phyloP scores from a whole-genome alignment of 2,888 invertebrate species.

The Anorthoa munda region DNA sequence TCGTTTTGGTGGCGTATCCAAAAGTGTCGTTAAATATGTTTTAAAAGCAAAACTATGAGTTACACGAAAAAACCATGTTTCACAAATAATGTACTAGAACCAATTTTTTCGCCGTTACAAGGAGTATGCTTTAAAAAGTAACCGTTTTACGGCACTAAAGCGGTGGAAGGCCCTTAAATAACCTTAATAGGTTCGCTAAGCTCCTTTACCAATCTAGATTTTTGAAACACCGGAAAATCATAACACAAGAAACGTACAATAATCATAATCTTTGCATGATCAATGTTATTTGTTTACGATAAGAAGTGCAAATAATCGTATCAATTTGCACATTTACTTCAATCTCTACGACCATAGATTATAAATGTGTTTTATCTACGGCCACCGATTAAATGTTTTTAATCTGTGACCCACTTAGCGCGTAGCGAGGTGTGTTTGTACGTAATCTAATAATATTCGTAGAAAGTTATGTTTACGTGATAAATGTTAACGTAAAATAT shows the following conservation, averaged over 20 bases:
- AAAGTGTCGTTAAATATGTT: too few species aligned
- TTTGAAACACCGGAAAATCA: slow-evolving; percentile 2
- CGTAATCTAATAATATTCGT: slow-evolving; percentile 24
- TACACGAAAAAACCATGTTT: too few species aligned
- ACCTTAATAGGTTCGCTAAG: neutral
- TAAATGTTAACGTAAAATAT: slow-evolving; percentile 8
- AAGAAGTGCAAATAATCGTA: slow-evolving; percentile 17
- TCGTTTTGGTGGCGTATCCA: too few species aligned
- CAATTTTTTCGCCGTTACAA: too few species aligned
- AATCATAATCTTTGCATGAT: slow-evolving; percentile 19
- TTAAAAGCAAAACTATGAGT: too few species aligned
- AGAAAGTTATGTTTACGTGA: slow-evolving; percentile 12
- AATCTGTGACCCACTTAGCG: slow-evolving; percentile 38
- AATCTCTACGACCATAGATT: slow-evolving; percentile 13
- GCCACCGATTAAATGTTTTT: slow-evolving; percentile 8
- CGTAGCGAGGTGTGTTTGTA: slow-evolving; percentile 13
- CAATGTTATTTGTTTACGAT: slow-evolving; percentile 12
- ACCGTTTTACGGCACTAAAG: too few species aligned
- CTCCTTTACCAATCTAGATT: neutral
- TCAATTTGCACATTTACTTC: slow-evolving; percentile 14
- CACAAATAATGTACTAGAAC: too few species aligned
- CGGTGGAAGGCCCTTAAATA: too few species aligned
- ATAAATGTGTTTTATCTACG: slow-evolving; percentile 17
- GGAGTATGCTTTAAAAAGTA: too few species aligned
- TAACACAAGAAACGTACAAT: neutral